phyloP scores from a whole-genome alignment of 2,888 invertebrate genomes.

The Diaphora mendica region DNA sequence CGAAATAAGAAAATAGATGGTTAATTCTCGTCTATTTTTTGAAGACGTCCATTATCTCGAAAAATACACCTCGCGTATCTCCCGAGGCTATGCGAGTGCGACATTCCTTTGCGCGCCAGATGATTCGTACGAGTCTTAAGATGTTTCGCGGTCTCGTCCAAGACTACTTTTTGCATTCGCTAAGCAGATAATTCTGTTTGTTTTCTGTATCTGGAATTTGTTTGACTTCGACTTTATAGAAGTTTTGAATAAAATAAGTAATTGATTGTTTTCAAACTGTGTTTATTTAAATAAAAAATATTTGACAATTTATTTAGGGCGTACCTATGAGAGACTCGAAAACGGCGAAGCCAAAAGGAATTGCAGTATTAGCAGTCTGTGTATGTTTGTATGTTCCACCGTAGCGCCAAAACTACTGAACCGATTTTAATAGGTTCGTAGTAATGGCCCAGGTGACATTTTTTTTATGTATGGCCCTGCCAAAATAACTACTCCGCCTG shows the following conservation, averaged over 20 bases:
- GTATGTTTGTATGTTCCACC: too few relatives aligned
- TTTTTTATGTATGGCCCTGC: too few relatives aligned
- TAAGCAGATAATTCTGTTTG: conserved; percentile 32
- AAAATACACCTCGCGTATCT: conserved; percentile 37
- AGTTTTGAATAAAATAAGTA: not conserved
- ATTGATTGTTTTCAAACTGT: not conserved
- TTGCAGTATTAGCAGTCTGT: too few relatives aligned
- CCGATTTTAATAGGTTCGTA: too few relatives aligned
- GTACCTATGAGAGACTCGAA: too few relatives aligned
- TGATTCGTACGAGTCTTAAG: conserved; percentile 18
- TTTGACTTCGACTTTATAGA: conserved; percentile 2
- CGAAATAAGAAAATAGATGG: conserved; percentile 13
- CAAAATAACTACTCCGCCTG: too few relatives aligned
- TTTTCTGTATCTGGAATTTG: conserved; percentile 7
- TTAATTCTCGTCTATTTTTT: conserved; percentile 17
- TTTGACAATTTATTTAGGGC: too few relatives aligned
- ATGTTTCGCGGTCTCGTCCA: conserved; percentile 17
- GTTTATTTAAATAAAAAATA: too few relatives aligned
- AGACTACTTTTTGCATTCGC: conserved; percentile 34
- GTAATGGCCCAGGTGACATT: too few relatives aligned
- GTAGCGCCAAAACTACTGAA: too few relatives aligned
- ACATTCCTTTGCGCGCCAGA: conserved; percentile 44
- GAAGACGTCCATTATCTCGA: conserved; percentile 35
- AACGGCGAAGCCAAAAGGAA: too few relatives aligned
- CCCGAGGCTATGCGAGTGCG: conserved; percentile 42